These are phyloP conservation scores for Poeciliopsis infans DNA, from an alignment of 2,797 vertebrate genomes.

Conservation along the genomic window DNA sequence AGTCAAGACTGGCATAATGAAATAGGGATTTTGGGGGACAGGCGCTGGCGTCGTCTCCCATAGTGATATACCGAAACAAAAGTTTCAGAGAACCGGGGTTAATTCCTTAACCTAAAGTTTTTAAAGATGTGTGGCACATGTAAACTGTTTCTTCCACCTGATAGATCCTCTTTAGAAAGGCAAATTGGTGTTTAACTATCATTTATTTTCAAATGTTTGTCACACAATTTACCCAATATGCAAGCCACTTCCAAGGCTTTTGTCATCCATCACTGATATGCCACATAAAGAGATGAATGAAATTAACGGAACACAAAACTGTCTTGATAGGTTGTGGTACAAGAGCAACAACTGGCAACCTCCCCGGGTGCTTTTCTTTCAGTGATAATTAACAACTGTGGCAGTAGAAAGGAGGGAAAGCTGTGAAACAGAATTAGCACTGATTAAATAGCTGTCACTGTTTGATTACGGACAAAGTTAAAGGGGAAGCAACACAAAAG, in stretches of 20 bases:
- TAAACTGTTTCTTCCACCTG: not conserved
- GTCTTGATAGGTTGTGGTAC: constrained; percentile 53
- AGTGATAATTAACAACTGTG: constrained; percentile 86
- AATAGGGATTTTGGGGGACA: no score
- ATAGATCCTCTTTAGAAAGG: not conserved
- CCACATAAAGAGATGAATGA: constrained; percentile 42
- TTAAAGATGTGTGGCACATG: not conserved
- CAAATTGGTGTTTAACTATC: constrained; percentile 18
- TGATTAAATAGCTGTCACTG: constrained; percentile 87
- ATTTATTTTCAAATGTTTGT: constrained; percentile 12
- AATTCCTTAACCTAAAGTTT: not conserved
- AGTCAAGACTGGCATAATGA: no score
- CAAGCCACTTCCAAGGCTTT: constrained; percentile 27
- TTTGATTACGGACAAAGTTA: constrained; percentile 88
- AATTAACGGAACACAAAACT: constrained; percentile 40
- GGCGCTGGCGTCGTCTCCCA: no score
- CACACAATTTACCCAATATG: constrained; percentile 14
- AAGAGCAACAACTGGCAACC: constrained; percentile 64
- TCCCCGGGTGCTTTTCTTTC: constrained; percentile 75
- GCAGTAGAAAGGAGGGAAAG: constrained; percentile 76
- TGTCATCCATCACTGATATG: constrained; percentile 31
- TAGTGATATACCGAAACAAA: no score
- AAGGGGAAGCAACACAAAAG: constrained; percentile 47
- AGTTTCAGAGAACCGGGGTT: no score
- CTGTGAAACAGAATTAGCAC: constrained; percentile 93